These are phyloP conservation scores for Leptinotarsa peninsularis DNA, from an alignment of 2,888 invertebrate genomes.

Conservation along the genomic window DNA sequence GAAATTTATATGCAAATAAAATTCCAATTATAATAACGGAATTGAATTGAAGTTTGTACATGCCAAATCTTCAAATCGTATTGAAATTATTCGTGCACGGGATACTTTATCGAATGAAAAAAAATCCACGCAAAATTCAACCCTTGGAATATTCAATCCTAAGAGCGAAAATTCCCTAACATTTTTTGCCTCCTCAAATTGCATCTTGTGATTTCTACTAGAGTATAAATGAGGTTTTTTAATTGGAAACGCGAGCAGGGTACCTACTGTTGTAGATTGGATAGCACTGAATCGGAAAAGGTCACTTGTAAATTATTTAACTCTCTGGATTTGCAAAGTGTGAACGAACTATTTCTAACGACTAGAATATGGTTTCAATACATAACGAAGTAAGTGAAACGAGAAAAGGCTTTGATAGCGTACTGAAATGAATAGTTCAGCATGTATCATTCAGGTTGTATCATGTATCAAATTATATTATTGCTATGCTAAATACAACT, in stretches of 20 bases:
- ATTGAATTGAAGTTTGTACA: conserved; percentile 66
- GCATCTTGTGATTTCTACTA: conserved; percentile 66
- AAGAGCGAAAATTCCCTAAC: conserved; percentile 58
- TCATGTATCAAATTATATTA: too few relatives aligned
- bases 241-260: conserved; percentile 65
- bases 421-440: too few relatives aligned
- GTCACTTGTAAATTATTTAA: neutral
- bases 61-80: conserved; percentile 66
- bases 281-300: neutral
- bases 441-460: too few relatives aligned
- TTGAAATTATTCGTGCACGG: conserved; percentile 67
- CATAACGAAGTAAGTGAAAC: too few relatives aligned
- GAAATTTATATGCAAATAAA: conserved; percentile 63
- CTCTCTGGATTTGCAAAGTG: too few relatives aligned
- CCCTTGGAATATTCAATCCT: conserved; percentile 56
- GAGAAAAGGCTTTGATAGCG: too few relatives aligned
- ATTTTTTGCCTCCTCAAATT: conserved; percentile 62
- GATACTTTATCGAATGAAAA: conserved; percentile 63
- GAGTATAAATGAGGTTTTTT: conserved; percentile 67
- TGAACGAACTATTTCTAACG: too few relatives aligned
- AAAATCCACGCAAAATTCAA: conserved; percentile 15
- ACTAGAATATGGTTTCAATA: too few relatives aligned
- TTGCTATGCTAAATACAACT: too few relatives aligned
- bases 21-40: conserved; percentile 65
- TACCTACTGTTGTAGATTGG: conserved; percentile 31